phyloP scores from a whole-genome alignment of 2,113 vertebrate genomes.

The Struthio camelus region DNA sequence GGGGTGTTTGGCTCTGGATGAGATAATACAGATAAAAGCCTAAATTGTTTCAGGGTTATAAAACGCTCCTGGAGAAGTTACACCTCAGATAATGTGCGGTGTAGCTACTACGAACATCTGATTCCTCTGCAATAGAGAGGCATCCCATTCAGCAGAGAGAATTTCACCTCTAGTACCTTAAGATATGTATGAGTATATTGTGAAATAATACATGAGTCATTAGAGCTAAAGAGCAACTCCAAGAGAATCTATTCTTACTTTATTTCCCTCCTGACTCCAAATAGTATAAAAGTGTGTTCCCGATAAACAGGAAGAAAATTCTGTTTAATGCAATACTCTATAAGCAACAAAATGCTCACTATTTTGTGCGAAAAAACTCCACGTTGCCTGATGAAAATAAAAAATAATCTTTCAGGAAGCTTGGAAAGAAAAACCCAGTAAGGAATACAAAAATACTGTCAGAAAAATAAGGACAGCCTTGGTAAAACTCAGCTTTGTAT shows the following conservation, averaged over 20 bases:
- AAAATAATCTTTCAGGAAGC: not conserved
- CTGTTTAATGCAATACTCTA: not conserved
- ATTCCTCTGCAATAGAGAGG: not conserved
- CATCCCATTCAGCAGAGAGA: not conserved
- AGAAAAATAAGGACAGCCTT: not conserved
- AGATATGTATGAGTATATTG: not conserved
- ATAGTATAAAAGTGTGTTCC: not conserved
- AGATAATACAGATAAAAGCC: not conserved
- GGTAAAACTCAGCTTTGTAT: not conserved
- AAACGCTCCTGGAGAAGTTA: not conserved
- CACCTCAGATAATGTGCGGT: not conserved
- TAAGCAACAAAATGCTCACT: not conserved
- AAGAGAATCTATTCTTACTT: not conserved
- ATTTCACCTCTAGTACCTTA: not conserved
- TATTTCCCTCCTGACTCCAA: not conserved
- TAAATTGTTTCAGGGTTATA: not conserved
- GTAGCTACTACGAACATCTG: not conserved
- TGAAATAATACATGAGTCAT: not conserved
- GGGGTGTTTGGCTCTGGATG: not conserved
- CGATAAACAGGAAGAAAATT: not conserved
- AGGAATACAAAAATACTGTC: not conserved
- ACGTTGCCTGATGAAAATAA: not conserved
- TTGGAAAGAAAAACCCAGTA: not conserved
- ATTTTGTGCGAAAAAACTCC: not conserved
- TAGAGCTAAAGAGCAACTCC: not conserved